Evolutionary conservation across 2,888 invertebrate genomes (phyloP).

Genomic region (Coenonympha glycerion): DNA sequence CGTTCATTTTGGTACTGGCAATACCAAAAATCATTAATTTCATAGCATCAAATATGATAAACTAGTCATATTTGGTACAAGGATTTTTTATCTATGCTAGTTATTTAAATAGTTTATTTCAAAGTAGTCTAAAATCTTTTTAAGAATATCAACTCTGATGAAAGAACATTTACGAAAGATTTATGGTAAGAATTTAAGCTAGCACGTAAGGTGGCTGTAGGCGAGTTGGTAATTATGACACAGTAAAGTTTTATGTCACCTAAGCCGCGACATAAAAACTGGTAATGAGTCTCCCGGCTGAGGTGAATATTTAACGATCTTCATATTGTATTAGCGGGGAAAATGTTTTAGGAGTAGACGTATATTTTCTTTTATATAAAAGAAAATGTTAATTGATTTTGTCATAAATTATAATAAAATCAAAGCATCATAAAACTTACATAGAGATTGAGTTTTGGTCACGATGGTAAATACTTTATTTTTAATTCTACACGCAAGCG

Average conservation of each 20-base stretch:
- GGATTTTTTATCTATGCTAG: too few relatives aligned
- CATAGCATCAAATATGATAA: too few relatives aligned
- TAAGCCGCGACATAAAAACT: constrained; percentile 17
- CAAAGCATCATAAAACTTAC: too few relatives aligned
- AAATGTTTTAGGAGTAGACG: neutral
- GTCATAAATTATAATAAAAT: too few relatives aligned
- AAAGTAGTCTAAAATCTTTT: neutral
- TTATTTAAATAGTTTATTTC: too few relatives aligned
- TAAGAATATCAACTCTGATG: neutral
- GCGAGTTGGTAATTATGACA: constrained; percentile 1
- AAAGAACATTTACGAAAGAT: neutral
- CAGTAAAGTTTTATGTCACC: constrained; percentile 12
- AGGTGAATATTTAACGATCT: constrained; percentile 20
- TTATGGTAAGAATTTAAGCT: neutral
- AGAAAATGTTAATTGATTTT: too few relatives aligned
- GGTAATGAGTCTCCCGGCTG: constrained; percentile 17
- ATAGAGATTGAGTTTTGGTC: too few relatives aligned
- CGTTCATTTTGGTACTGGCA: too few relatives aligned
- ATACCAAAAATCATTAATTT: too few relatives aligned
- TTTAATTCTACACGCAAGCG: too few relatives aligned
- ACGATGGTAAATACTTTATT: too few relatives aligned
- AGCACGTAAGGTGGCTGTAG: neutral
- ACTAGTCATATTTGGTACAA: too few relatives aligned
- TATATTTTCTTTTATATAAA: neutral
- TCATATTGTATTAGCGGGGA: neutral